Base-by-base conservation (phyloP, 2,113 vertebrate genomes). In the Eurypyga helias region DNA sequence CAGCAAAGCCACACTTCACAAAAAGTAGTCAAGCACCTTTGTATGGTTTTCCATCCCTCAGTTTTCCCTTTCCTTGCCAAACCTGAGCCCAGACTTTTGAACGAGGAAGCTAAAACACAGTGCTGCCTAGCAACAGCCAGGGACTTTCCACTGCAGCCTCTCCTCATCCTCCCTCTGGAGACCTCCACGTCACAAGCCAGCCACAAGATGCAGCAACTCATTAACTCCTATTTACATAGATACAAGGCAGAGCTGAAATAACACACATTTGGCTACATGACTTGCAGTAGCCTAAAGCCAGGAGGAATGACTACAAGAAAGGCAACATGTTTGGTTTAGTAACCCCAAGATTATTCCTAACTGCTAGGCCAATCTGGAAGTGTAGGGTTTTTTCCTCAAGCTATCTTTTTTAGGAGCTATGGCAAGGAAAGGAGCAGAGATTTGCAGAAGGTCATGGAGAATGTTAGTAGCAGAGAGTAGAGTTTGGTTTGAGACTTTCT, bases 131-230 rank as follows among this genome's bases (percentile, higher is more conserved):
- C 94, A 96, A 95, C 95, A 85, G 52, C 25, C 49, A 23, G 92
- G 88, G 90, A 95, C 94, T 92, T 96, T 96, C 95, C 94, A 88
- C 0, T 0, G 90, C 76, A 96, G 83, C 78, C 58, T 96, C 78
- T 90, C 92, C 70, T 96, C 87, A 95, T 92, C 83, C 82, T 95
- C 90, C 83, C 91, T 91, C 86, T 81, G 79, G 93, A 96, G 89
- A 87, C 69, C 67, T 93, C 67, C 77, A 66, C 17, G 3, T 90
- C 90, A 91, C 57, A 73, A 60, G 33, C 57, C 57, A 84, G 52
- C 81, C 83, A 73, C 1, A 28, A 87, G 83, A 93, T 46, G 61
- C 84, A 73, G 78, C 75, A 93, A 82, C 54, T 73, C 64, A 83
- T 93, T 94, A 95, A 83, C 85, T 89, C 66, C 49, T 79, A 91